These are phyloP conservation scores for Lydus trimaculatus DNA, from an alignment of 2,888 invertebrate species.

Conservation along the genomic window DNA sequence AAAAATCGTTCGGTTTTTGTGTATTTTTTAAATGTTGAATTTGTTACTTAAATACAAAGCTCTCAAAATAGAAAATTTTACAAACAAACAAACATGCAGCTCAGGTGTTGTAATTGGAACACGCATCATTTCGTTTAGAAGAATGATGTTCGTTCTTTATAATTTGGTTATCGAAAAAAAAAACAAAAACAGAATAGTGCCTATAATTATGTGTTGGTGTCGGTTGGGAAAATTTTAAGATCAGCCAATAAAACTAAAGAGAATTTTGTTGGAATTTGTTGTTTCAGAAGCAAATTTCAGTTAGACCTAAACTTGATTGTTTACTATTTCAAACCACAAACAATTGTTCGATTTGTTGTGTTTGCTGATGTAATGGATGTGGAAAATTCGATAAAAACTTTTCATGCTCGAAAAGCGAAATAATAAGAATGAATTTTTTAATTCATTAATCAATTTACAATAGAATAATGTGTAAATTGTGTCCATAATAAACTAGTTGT, in stretches of 20 bases:
- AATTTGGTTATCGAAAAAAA: not conserved
- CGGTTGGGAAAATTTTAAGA: too few species aligned
- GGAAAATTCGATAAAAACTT: constrained; percentile 9
- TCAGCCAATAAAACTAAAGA: not conserved
- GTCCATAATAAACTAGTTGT: constrained; percentile 6
- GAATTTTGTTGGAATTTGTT: not conserved
- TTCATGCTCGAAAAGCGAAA: constrained; percentile 12
- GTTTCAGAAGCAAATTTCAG: not conserved
- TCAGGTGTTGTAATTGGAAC: not conserved
- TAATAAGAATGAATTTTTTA: constrained; percentile 2
- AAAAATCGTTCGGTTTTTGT: not conserved
- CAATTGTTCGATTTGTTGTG: not conserved
- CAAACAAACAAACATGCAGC: constrained; percentile 5
- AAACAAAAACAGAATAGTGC: not conserved
- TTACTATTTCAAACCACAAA: not conserved
- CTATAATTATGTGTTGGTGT: not conserved
- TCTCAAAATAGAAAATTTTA: not conserved
- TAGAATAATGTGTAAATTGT: constrained; percentile 13
- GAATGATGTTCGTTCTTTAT: not conserved
- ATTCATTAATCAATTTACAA: not conserved
- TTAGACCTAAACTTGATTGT: not conserved
- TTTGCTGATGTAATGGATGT: not conserved
- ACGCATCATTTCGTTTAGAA: not conserved
- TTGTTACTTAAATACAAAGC: not conserved
- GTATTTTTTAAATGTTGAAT: not conserved